Conservation (phyloP, 1,140 invertebrate genomes). For the Hycleus cichorii region DNA sequence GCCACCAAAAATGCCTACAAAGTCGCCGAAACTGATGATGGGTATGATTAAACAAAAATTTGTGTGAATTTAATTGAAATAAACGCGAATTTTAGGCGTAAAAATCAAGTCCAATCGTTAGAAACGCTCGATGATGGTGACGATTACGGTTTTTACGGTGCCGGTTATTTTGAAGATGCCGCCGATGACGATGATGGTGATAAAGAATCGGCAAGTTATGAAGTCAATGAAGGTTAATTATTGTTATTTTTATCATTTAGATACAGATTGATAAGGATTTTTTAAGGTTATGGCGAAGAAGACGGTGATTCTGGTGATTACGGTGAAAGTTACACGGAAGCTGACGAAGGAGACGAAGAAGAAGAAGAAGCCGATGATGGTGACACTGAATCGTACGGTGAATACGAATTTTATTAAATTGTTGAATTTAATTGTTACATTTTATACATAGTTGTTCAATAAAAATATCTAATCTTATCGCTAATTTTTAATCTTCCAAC, state of each 20-base stretch:
- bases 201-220: slow-evolving; percentile 1
- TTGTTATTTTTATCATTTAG: too few relatives aligned
- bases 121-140: slow-evolving; percentile 16
- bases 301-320: slow-evolving; percentile 13
- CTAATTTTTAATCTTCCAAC: too few relatives aligned
- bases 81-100: slow-evolving; percentile 10
- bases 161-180: slow-evolving; percentile 12
- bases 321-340: slow-evolving; percentile 1
- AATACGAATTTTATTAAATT: slow-evolving; percentile 11
- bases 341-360: not conserved
- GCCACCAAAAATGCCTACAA: slow-evolving; percentile 28
- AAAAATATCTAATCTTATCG: too few relatives aligned
- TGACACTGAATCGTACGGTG: slow-evolving; percentile 16
- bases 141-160: slow-evolving; percentile 18
- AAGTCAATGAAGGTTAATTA: not conserved
- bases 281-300: slow-evolving; percentile 4
- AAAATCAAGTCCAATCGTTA: slow-evolving; percentile 6
- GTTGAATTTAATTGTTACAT: too few relatives aligned
- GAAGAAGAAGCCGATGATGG: slow-evolving; percentile 8
- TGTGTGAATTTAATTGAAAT: not conserved
- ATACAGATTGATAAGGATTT: too few relatives aligned
- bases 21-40: slow-evolving; percentile 25
- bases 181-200: slow-evolving; percentile 2
- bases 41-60: slow-evolving; percentile 22
- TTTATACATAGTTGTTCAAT: too few relatives aligned